These are phyloP conservation scores for Oostethus manadensis DNA, from an alignment of 2,113 vertebrate species.

Conservation along the genomic window DNA sequence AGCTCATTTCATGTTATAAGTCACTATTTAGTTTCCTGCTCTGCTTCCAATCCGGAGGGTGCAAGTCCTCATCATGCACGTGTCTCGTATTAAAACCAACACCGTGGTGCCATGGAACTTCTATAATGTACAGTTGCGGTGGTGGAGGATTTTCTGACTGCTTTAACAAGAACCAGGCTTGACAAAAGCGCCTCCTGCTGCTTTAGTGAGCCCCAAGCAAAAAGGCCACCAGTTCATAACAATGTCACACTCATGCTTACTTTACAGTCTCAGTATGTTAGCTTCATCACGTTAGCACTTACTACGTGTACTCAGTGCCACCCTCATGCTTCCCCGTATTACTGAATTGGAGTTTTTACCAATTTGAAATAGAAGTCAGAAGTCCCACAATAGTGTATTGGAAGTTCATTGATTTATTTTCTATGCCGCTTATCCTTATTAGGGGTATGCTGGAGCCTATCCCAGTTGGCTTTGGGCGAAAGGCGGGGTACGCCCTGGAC, in stretches of 20 bases:
- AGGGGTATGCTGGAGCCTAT: too few species aligned
- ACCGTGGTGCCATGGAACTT: neutral
- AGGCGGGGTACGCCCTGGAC: too few species aligned
- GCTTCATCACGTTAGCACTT: neutral
- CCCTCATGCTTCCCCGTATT: neutral
- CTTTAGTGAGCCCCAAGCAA: constrained; percentile 2
- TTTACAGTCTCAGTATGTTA: constrained; percentile 1
- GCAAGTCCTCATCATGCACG: neutral
- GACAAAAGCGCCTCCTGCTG: neutral
- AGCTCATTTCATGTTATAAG: neutral
- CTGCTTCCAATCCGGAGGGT: neutral
- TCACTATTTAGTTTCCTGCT: neutral
- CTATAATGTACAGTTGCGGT: constrained; percentile 1
- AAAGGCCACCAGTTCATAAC: constrained; percentile 4
- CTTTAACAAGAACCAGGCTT: constrained; percentile 2
- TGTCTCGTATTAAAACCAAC: constrained; percentile 1
- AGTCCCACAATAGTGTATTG: too few species aligned
- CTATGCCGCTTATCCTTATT: too few species aligned
- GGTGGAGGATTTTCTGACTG: neutral
- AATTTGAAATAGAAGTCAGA: too few species aligned
- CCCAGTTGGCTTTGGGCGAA: too few species aligned
- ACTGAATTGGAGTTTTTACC: too few species aligned
- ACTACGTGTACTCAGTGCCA: neutral
- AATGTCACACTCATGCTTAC: neutral
- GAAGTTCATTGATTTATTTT: too few species aligned